Percentiles rank a stretch among this genome's conserved stretches.
Conservation (phyloP, 2,113 vertebrate genomes). For the Macrotus californicus region DNA sequence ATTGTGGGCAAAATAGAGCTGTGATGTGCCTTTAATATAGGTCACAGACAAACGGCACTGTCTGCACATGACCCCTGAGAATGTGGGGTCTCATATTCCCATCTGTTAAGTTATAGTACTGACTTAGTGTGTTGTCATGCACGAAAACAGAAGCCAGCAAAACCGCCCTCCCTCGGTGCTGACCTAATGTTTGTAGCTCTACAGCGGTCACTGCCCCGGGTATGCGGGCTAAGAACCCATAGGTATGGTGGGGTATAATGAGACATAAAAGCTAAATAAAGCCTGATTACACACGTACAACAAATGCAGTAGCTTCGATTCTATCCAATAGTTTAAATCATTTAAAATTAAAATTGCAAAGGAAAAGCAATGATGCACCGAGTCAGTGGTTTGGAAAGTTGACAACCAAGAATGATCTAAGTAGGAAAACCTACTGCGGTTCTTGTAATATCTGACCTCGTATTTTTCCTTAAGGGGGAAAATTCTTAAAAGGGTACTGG, state of each 20-base stretch:
- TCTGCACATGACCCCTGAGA: neutral
- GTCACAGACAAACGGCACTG: neutral
- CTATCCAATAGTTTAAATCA: conserved; percentile 11
- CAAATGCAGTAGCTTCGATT: neutral
- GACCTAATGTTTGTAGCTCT: neutral
- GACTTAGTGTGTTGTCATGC: neutral
- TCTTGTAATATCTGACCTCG: neutral
- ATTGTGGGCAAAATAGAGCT: neutral
- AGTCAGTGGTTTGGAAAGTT: neutral
- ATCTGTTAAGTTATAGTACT: neutral
- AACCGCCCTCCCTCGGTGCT: neutral
- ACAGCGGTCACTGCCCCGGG: neutral
- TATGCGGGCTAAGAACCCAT: neutral
- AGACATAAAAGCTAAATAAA: neutral
- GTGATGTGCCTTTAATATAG: neutral
- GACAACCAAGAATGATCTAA: neutral
- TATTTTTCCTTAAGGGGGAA: neutral
- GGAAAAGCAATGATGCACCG: neutral
- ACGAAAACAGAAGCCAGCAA: neutral
- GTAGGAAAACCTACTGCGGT: neutral
- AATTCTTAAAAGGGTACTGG: neutral
- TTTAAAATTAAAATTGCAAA: conserved; percentile 30
- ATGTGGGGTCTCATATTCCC: neutral
- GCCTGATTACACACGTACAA: neutral
- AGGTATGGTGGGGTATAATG: neutral